Conservation (phyloP, 2,888 invertebrate genomes). For the Stomorhina lunata region DNA sequence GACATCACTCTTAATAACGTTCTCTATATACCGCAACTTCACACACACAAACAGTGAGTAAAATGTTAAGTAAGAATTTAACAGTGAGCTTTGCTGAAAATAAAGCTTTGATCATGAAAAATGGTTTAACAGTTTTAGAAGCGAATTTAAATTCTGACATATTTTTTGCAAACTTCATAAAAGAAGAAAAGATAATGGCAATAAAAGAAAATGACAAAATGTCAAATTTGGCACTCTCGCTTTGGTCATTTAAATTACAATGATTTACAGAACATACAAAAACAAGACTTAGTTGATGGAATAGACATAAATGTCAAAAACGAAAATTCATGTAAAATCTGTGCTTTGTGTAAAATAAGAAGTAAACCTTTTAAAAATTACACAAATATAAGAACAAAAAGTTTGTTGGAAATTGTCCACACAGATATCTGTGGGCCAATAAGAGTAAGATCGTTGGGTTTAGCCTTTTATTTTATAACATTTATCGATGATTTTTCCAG, state of each 20-base stretch:
- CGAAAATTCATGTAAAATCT: too few relatives aligned
- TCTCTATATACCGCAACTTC: too few relatives aligned
- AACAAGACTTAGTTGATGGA: slow-evolving; percentile 6
- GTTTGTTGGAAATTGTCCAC: background rate
- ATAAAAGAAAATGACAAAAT: background rate
- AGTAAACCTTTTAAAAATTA: background rate
- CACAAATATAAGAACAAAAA: background rate
- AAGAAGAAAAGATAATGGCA: background rate
- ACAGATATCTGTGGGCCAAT: background rate
- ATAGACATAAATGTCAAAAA: background rate
- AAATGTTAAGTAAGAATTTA: background rate
- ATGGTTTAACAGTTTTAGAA: background rate
- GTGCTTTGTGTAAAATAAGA: slow-evolving; percentile 11
- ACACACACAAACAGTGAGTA: background rate
- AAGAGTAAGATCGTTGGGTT: background rate
- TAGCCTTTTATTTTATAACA: background rate
- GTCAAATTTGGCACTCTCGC: background rate
- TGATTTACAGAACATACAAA: background rate
- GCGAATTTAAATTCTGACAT: background rate
- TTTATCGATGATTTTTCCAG: background rate
- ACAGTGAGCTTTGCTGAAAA: background rate
- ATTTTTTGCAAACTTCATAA: slow-evolving; percentile 2
- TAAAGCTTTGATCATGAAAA: background rate
- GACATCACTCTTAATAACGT: background rate
- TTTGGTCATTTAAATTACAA: slow-evolving; percentile 21